Percentiles rank a stretch among this genome's conserved stretches.
phyloP scores from a whole-genome alignment of 2,113 vertebrate genomes.

The Cyrtonyx montezumae region DNA sequence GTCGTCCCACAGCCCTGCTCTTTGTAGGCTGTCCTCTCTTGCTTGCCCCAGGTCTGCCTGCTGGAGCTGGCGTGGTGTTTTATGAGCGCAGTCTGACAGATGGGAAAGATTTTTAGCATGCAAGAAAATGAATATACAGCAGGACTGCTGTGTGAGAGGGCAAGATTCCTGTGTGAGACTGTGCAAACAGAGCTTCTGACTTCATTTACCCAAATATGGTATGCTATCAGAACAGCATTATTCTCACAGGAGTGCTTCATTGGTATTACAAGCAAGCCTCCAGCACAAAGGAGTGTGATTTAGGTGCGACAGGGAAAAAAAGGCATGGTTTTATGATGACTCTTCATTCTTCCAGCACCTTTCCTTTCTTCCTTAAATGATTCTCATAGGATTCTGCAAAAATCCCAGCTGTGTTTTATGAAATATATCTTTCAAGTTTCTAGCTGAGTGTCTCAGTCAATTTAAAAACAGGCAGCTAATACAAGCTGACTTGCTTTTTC shows the following conservation, averaged over 20 bases:
- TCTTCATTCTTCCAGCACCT: neutral
- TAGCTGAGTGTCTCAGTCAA: neutral
- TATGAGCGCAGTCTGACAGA: accelerated
- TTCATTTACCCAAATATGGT: neutral
- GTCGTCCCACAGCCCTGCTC: neutral
- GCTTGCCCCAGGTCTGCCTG: neutral
- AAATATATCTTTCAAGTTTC: neutral
- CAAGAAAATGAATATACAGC: accelerated
- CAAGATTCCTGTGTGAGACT: neutral
- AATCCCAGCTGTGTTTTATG: neutral
- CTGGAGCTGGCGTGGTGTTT: neutral
- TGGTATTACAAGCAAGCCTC: neutral
- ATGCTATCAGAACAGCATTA: neutral
- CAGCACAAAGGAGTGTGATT: neutral
- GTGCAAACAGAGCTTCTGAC: neutral
- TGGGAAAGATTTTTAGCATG: neutral
- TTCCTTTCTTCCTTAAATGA: neutral
- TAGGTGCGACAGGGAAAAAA: neutral
- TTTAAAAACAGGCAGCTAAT: neutral
- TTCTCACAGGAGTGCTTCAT: neutral
- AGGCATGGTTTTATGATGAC: neutral
- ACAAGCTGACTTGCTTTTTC: neutral
- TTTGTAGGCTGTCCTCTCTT: neutral
- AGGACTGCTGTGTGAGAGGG: neutral
- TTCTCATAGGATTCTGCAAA: neutral